These are phyloP conservation scores for Oophaga pumilio DNA, from an alignment of 2,113 vertebrate species.

Conservation along the genomic window DNA sequence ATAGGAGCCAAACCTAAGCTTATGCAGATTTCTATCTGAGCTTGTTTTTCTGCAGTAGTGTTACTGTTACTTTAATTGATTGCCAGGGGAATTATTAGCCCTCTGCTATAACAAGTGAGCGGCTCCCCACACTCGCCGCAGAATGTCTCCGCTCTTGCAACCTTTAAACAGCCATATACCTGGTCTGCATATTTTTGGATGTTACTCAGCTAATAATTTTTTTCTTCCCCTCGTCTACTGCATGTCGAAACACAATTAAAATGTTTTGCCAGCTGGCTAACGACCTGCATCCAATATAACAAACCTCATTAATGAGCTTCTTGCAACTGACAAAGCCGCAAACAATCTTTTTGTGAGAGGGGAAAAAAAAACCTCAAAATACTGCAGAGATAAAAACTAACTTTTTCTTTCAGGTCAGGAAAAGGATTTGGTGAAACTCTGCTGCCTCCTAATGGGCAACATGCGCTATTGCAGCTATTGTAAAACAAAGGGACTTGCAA, in stretches of 20 bases:
- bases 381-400: constrained; percentile 26
- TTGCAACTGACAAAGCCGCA: constrained; percentile 31
- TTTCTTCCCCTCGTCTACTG: not conserved
- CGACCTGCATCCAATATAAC: constrained; percentile 56
- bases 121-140: not conserved
- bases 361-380: constrained; percentile 15
- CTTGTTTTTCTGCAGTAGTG: not conserved
- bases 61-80: constrained; percentile 13
- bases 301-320: constrained; percentile 50
- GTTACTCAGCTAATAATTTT: constrained; percentile 11
- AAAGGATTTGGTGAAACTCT: not conserved
- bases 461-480: not conserved
- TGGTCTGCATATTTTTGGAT: constrained; percentile 23
- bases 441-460: constrained; percentile 39
- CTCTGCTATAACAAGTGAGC: not conserved
- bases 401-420: not conserved
- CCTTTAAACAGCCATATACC: constrained; percentile 22
- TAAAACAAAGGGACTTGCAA: not conserved
- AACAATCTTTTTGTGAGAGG: constrained; percentile 12
- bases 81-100: not conserved
- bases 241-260: constrained; percentile 50
- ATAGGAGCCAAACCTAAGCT: not conserved
- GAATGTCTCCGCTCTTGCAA: not conserved
- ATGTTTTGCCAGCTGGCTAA: constrained; percentile 53
- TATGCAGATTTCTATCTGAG: not conserved